Evolutionary conservation across 2,113 vertebrate species (phyloP), one percentile per base, ranked within the genome.

Genomic region (Corythaeola cristata): DNA sequence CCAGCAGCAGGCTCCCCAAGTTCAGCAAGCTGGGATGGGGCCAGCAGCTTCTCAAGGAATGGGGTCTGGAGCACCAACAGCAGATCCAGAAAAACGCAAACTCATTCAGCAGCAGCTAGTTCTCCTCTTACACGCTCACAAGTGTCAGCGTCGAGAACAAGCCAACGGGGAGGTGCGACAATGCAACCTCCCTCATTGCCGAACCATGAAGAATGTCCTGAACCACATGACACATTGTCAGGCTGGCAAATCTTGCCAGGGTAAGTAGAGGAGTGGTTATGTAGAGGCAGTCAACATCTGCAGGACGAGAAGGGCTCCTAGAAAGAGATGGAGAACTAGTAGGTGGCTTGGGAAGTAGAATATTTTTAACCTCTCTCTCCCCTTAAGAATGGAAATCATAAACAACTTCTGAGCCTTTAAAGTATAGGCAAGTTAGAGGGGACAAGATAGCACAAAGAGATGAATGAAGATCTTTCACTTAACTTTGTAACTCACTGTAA

Each of bases 211-310:
- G 98, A 99, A 99, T 83, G 99, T 99, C 93, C 98, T 99, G 33
- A 99, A 99, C 98, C 99, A 99, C 96, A 99, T 99, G 99, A 99
- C 99, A 63, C 99, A 99, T 92, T 99, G 99, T 97, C 99, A 99
- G 98, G 99, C 99, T 91, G 99, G 99, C 98, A 99, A 99, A 94
- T 99, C 99, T 81, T 99, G 99, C 98, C 99, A 99, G 97, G 99
- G 99, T 99, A 91, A 98, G 98, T 97, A 69, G 27, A 79, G 39
- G n/a, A 88, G 59, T 66, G 45, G 22, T 62, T 73, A 12, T 39
- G 13, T 20, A 52, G 26, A 44, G 59, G 3, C 2, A 2, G 41
- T 59, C 33, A 39, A 10, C 1, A 0, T 64, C 16, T 94, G 23
- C 45, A 39, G 47, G 47, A 37, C 1, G 6, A 53, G 37, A 53